Base-by-base conservation (phyloP, 2,113 vertebrate genomes). In the Meriones unguiculatus region DNA sequence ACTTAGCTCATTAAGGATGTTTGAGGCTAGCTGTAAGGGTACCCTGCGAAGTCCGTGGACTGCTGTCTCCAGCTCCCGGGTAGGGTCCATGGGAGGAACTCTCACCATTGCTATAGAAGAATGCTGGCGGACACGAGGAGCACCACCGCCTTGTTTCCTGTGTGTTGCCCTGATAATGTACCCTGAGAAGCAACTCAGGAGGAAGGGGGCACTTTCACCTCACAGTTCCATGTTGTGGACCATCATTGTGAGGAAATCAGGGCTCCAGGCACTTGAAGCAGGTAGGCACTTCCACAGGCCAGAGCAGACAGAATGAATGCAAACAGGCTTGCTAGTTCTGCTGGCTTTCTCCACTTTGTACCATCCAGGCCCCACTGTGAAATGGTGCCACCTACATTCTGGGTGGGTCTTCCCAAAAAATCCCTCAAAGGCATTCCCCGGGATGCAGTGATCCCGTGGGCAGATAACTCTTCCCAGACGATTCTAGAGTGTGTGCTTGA, bases 11-110 rank as follows among this genome's bases (percentile, higher is more conserved):
- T n/a, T 35, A 8, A 13, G 41, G 3, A 2, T 30, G 22, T 57
- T 90, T 38, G 64, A 17, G 1, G 6, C 67, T 0, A 3, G 75
- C 46, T 1, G 0, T 2, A 15, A 35, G 28, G 67, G 72, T 75
- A 13, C 54, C 69, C 24, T 57, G 73, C 2, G 52, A 82, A 73
- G 20, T 46, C 35, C 13, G 52, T 0, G 9, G 72, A 73, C 62
- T 52, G 65, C 41, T 50, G 17, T 69, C 50, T 77, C 0, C 2
- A 76, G 41, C 50, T 90, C 59, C 32, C 25, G 67, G 2, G 24
- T 50, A 17, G n/a, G 28, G 24, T 85, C n/a, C 5, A 2, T 65
- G n/a, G 28, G 14, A 30, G 28, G 32, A 17, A 30, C n/a, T 30
- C 24, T 85, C 7, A 2, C 10, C 10, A 2, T 12, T 35, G 54